Percentiles rank a stretch among this genome's conserved stretches.
Conservation (phyloP, 2,888 invertebrate species). For the Polylopha cassiicola region DNA sequence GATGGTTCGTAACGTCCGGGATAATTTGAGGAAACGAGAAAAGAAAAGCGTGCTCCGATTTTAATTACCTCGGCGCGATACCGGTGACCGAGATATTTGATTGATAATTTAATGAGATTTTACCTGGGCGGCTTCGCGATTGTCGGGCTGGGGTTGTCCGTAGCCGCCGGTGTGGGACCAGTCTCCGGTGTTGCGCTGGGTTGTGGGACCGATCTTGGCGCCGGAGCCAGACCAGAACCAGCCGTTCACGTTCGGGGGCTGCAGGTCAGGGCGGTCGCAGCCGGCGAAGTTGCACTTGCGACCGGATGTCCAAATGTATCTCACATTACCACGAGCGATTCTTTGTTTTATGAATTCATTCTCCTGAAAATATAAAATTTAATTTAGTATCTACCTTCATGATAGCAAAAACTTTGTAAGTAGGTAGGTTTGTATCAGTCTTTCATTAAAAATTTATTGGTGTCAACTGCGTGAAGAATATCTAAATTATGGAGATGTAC, state of each 20-base stretch:
- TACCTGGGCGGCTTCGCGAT: conserved; percentile 92
- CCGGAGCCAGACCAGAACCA: conserved; percentile 98
- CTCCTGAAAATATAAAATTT: conserved; percentile 65
- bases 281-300: conserved; percentile 95
- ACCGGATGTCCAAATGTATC: conserved; percentile 94
- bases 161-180: conserved; percentile 94
- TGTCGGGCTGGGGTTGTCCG: conserved; percentile 92
- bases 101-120: conserved; percentile 9
- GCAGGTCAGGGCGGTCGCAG: conserved; percentile 88
- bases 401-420: conserved; percentile 5
- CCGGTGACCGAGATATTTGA: not conserved
- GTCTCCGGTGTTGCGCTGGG: conserved; percentile 91
- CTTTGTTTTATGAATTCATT: conserved; percentile 94
- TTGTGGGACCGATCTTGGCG: conserved; percentile 92
- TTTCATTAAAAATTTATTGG: no score
- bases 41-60: conserved; percentile 1
- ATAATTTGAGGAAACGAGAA: conserved; percentile 5
- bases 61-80: not conserved
- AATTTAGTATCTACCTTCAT: conserved; percentile 4
- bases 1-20: conserved; percentile 19
- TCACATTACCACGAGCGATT: conserved; percentile 85
- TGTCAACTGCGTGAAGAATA: no score
- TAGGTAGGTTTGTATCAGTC: no score
- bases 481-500: no score
- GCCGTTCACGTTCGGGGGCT: conserved; percentile 90